These are phyloP conservation scores for Redunca redunca DNA, from an alignment of 2,113 vertebrate species.

Conservation along the genomic window DNA sequence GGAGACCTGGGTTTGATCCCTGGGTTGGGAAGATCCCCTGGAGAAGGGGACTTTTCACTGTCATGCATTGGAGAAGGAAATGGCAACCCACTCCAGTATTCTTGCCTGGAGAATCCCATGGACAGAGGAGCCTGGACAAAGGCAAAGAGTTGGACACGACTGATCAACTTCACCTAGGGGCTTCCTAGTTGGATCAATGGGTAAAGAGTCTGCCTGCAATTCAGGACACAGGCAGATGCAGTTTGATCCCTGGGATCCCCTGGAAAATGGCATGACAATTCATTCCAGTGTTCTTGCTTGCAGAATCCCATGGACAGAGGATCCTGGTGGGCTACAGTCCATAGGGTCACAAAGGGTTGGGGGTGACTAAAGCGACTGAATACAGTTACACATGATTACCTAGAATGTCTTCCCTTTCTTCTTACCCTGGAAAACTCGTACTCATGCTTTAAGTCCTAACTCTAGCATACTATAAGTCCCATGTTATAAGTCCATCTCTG, in stretches of 20 bases:
- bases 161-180: too few relatives aligned
- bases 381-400: background rate
- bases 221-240: background rate
- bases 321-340: background rate
- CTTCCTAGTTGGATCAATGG: too few relatives aligned
- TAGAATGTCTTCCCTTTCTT: background rate
- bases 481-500: background rate
- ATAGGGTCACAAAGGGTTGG: background rate
- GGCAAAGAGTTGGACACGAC: too few relatives aligned
- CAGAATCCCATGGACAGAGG: background rate
- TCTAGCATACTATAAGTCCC: background rate
- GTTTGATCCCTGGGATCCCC: background rate
- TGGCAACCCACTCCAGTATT: too few relatives aligned
- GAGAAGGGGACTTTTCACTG: too few relatives aligned
- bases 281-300: background rate
- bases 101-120: too few relatives aligned
- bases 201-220: background rate
- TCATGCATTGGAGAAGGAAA: too few relatives aligned
- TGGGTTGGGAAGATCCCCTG: too few relatives aligned
- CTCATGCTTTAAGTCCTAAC: background rate
- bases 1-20: background rate
- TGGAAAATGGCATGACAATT: background rate
- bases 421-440: background rate
- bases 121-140: too few relatives aligned
- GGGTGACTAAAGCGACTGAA: background rate